phyloP scores from a whole-genome alignment of 1,140 invertebrate genomes.

The Mercenaria mercenaria region DNA sequence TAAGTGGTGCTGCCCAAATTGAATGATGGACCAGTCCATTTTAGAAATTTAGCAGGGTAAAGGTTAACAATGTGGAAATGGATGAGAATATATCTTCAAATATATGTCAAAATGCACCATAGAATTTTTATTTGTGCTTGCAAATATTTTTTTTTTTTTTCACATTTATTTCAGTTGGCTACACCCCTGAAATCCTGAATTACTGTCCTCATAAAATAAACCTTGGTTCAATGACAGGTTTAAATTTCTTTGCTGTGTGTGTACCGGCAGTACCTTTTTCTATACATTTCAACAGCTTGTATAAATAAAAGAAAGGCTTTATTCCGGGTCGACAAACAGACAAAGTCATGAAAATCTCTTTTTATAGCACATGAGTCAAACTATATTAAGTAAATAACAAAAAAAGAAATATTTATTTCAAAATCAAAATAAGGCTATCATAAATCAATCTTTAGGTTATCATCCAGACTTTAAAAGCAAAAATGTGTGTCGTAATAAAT shows the following conservation, averaged over 20 bases:
- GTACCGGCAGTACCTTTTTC: background rate
- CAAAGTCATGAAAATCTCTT: background rate
- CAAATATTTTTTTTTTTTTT: background rate
- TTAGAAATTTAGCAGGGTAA: no score
- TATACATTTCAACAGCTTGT: background rate
- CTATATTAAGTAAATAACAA: no score
- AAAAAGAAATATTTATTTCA: no score
- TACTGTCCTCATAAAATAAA: background rate
- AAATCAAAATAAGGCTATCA: no score
- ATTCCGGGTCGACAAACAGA: background rate
- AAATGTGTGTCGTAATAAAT: no score
- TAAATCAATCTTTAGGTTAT: no score
- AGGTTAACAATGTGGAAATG: background rate
- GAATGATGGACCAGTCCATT: no score
- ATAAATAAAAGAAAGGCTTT: background rate
- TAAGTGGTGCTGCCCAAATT: no score
- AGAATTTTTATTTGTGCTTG: background rate
- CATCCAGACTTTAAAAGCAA: no score
- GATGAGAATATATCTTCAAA: background rate
- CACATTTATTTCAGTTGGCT: background rate
- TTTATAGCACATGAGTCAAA: background rate
- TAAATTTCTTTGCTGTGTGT: background rate
- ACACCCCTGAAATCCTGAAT: background rate
- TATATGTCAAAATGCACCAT: background rate
- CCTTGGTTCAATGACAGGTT: background rate